Percentiles rank a stretch among this genome's conserved stretches.
phyloP scores from a whole-genome alignment of 2,113 vertebrate genomes.

The Halichoeres trimaculatus region DNA sequence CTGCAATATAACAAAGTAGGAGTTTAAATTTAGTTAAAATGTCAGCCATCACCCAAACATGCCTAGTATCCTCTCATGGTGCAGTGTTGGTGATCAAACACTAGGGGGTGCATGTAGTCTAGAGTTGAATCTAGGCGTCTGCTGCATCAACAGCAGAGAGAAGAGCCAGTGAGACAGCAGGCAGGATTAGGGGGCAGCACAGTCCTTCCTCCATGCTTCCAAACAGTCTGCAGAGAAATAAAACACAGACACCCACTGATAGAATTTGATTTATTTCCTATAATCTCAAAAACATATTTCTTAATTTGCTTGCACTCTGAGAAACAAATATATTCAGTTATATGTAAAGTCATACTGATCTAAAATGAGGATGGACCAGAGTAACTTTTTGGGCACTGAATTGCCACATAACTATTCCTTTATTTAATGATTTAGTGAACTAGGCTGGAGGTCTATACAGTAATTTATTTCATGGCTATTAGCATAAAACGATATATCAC shows the following conservation, averaged over 20 bases:
- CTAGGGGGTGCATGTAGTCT: conserved; percentile 43
- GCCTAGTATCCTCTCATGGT: no score
- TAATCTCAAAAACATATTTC: conserved; percentile 86
- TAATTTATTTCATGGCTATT: conserved; percentile 68
- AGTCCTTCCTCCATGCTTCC: neutral
- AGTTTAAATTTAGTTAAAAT: no score
- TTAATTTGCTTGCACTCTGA: conserved; percentile 84
- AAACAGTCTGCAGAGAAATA: conserved; percentile 11
- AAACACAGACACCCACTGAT: conserved; percentile 70
- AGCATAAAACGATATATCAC: conserved; percentile 53
- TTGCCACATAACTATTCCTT: conserved; percentile 22
- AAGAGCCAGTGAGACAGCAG: neutral
- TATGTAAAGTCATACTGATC: conserved; percentile 49
- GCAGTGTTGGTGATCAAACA: conserved; percentile 1
- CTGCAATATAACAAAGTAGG: no score
- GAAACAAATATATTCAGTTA: conserved; percentile 82
- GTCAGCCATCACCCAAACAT: no score
- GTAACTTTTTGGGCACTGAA: conserved; percentile 15
- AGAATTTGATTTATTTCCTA: conserved; percentile 90
- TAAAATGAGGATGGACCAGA: conserved; percentile 51
- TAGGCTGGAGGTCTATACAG: conserved; percentile 45
- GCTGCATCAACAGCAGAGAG: neutral
- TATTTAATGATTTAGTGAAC: conserved; percentile 43
- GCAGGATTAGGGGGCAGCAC: neutral
- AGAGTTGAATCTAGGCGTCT: neutral